These are phyloP conservation scores for Ptiloglossa arizonensis DNA, from an alignment of 1,140 invertebrate genomes.

Conservation along the genomic window DNA sequence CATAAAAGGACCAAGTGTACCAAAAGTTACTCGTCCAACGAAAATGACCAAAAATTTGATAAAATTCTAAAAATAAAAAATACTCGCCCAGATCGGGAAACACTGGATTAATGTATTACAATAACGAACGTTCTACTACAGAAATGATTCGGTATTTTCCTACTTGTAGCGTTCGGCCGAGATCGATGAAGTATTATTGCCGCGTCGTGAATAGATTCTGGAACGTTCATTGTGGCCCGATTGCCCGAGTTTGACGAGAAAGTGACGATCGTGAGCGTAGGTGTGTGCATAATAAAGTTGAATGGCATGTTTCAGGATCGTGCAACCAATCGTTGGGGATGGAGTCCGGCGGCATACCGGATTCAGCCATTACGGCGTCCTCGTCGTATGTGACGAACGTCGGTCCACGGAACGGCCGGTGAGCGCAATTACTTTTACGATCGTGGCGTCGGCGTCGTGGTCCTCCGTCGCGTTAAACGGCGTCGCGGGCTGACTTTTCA, in stretches of 20 bases:
- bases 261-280: neutral
- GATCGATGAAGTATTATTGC: too few relatives aligned
- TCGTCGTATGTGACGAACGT: slow-evolving; percentile 86
- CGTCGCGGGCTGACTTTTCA: slow-evolving; percentile 28
- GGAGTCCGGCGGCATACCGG: slow-evolving; percentile 86
- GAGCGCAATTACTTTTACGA: slow-evolving; percentile 68
- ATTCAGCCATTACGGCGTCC: slow-evolving; percentile 85
- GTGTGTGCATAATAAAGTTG: neutral
- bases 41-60: too few relatives aligned
- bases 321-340: slow-evolving; percentile 86
- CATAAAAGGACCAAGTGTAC: too few relatives aligned
- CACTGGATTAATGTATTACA: too few relatives aligned
- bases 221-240: neutral
- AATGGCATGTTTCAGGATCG: slow-evolving; percentile 80
- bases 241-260: too few relatives aligned
- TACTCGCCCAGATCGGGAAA: too few relatives aligned
- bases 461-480: slow-evolving; percentile 31
- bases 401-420: slow-evolving; percentile 86
- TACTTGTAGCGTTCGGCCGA: too few relatives aligned
- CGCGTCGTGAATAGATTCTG: too few relatives aligned
- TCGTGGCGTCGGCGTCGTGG: neutral
- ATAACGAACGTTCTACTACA: too few relatives aligned
- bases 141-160: too few relatives aligned
- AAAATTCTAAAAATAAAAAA: too few relatives aligned
- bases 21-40: too few relatives aligned